A percentile compares a stretch with the other conserved stretches of the same genome.
These are phyloP conservation scores for Tetramorium alpestre DNA, from an alignment of 1,140 invertebrate genomes.

Conservation along the genomic window DNA sequence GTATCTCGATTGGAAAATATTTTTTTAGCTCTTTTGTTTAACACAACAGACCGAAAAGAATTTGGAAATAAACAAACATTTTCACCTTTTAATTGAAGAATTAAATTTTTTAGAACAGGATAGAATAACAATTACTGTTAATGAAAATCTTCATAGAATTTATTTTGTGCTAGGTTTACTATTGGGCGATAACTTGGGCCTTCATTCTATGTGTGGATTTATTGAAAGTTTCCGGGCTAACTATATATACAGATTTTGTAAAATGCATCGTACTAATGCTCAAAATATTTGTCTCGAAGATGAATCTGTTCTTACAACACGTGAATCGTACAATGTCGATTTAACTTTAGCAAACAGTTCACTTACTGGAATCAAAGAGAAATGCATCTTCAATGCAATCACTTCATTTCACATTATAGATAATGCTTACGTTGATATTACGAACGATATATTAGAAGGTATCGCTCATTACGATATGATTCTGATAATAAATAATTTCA, in stretches of 20 bases:
- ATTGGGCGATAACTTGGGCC: background rate
- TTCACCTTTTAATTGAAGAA: constrained; percentile 22
- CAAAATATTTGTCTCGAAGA: background rate
- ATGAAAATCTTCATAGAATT: background rate
- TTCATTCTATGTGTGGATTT: constrained; percentile 6
- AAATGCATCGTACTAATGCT: background rate
- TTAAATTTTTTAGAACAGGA: background rate
- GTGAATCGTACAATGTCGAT: background rate
- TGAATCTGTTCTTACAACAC: background rate
- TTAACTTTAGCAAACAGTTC: background rate
- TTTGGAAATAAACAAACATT: constrained; percentile 36
- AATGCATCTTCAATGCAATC: background rate
- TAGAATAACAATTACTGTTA: constrained; percentile 20
- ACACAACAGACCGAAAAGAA: background rate
- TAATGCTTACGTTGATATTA: background rate
- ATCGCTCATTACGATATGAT: constrained; percentile 2
- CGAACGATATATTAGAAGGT: background rate
- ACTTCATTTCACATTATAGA: constrained; percentile 14
- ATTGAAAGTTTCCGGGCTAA: constrained; percentile 9
- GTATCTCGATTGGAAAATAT: constrained; percentile 10
- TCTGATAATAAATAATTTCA: background rate
- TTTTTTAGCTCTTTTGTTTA: constrained; percentile 17
- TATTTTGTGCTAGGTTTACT: constrained; percentile 10
- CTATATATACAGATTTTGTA: constrained; percentile 11
- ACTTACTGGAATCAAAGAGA: background rate